Evolutionary conservation across 1,140 invertebrate species (phyloP).

Genomic region (Lordiphosa mommai): DNA sequence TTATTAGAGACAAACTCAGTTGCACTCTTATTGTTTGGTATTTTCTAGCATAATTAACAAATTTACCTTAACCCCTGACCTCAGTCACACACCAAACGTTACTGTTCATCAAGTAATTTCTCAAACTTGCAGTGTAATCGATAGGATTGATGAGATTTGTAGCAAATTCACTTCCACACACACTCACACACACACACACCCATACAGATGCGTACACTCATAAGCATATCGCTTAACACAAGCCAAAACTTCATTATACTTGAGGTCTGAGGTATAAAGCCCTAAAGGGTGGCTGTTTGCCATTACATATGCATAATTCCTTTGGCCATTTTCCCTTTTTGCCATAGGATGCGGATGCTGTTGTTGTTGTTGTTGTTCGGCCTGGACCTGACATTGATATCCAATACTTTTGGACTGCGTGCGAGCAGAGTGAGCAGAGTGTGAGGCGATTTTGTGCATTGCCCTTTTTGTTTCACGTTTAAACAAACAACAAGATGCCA

Average conservation of each 20-base stretch:
- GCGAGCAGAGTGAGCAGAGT: too few species aligned
- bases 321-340: slow-evolving; percentile 4
- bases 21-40: background rate
- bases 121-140: slow-evolving; percentile 44
- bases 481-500: slow-evolving; percentile 35
- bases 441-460: slow-evolving; percentile 18
- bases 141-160: slow-evolving; percentile 46
- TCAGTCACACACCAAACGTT: slow-evolving; percentile 16
- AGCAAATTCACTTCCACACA: slow-evolving; percentile 6
- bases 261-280: background rate
- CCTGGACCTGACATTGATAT: slow-evolving; percentile 40
- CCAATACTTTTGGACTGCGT: slow-evolving; percentile 24
- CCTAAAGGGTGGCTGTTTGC: slow-evolving; percentile 12
- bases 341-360: slow-evolving; percentile 15
- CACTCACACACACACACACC: slow-evolving; percentile 12
- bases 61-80: slow-evolving; percentile 17
- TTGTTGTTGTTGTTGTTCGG: slow-evolving; percentile 6
- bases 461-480: slow-evolving; percentile 45
- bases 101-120: slow-evolving; percentile 1
- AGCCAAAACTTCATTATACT: slow-evolving; percentile 39
- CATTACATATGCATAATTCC: slow-evolving; percentile 30
- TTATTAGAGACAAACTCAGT: too few species aligned
- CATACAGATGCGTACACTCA: slow-evolving; percentile 16
- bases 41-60: background rate
- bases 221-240: slow-evolving; percentile 3